These are phyloP conservation scores for Drosophila testacea DNA, from an alignment of 2,888 invertebrate species.

Conservation along the genomic window DNA sequence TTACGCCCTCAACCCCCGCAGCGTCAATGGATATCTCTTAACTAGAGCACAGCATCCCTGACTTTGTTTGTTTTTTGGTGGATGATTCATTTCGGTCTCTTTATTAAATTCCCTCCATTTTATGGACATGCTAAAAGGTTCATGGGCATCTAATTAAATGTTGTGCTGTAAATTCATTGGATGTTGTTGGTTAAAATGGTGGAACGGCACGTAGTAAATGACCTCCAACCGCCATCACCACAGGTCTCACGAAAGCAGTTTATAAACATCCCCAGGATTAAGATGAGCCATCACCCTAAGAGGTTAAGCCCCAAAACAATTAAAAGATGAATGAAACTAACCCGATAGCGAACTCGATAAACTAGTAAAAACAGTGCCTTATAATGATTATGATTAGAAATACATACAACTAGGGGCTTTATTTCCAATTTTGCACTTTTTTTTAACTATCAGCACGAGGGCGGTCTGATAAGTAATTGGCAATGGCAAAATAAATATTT, in stretches of 20 bases:
- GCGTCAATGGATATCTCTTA: not conserved
- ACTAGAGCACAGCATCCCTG: conserved; percentile 49
- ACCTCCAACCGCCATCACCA: conserved; percentile 42
- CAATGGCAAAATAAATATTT: no score
- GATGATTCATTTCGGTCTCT: conserved; percentile 54
- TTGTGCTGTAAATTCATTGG: conserved; percentile 66
- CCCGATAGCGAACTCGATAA: not conserved
- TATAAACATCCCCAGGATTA: not conserved
- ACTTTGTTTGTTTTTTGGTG: conserved; percentile 37
- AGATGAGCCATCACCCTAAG: conserved; percentile 1
- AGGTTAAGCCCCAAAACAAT: not conserved
- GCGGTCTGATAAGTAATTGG: no score
- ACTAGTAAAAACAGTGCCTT: not conserved
- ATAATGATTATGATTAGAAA: no score
- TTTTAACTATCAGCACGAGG: no score
- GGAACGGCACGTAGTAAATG: conserved; percentile 59
- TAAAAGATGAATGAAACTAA: not conserved
- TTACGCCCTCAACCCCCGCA: conserved; percentile 41
- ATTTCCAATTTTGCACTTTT: no score
- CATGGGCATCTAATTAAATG: conserved; percentile 60
- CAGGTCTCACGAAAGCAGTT: not conserved
- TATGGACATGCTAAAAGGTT: conserved; percentile 74
- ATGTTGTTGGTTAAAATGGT: conserved; percentile 64
- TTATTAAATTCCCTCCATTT: conserved; percentile 62
- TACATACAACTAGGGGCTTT: no score